Percentiles rank a stretch among this genome's conserved stretches.
Conservation (phyloP, 2,797 vertebrate species). For the Sebastes hopkinsi region DNA sequence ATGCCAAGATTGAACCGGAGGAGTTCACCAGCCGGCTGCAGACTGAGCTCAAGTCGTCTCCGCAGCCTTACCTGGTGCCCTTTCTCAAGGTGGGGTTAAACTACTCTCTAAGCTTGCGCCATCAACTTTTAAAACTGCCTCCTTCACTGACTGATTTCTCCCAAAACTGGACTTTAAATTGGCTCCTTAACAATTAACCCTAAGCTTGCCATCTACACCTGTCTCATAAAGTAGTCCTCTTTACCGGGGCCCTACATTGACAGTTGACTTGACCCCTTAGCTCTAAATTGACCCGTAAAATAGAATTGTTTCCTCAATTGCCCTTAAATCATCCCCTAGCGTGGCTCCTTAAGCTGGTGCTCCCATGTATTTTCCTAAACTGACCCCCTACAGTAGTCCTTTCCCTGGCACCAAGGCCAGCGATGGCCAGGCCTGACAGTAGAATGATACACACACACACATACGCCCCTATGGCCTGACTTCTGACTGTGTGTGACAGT, state of each 20-base stretch:
- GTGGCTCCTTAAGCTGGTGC: constrained; percentile 24
- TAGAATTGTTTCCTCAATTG: constrained; percentile 23
- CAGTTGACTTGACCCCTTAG: not conserved
- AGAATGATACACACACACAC: constrained; percentile 38
- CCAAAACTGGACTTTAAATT: not conserved
- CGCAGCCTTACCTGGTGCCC: constrained; percentile 91
- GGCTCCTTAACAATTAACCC: not conserved
- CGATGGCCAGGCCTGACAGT: constrained; percentile 42
- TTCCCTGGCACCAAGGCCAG: constrained; percentile 9
- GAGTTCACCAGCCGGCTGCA: constrained; percentile 91
- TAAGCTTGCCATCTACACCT: not conserved
- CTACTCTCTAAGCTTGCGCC: not conserved
- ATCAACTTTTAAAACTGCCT: not conserved
- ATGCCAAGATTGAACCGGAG: constrained; percentile 91
- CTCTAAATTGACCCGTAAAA: constrained; percentile 15
- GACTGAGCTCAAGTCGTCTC: constrained; percentile 90
- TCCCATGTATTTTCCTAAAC: constrained; percentile 28
- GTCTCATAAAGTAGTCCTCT: not conserved
- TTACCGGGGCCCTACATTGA: not conserved
- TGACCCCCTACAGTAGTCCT: constrained; percentile 34
- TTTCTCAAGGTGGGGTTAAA: constrained; percentile 87
- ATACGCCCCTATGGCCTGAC: constrained; percentile 59
- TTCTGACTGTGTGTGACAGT: constrained; percentile 70
- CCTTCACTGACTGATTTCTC: not conserved
- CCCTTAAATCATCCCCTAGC: constrained; percentile 12